These are phyloP conservation scores for Drosophila ambigua DNA, from an alignment of 1,140 invertebrate genomes.

Conservation along the genomic window DNA sequence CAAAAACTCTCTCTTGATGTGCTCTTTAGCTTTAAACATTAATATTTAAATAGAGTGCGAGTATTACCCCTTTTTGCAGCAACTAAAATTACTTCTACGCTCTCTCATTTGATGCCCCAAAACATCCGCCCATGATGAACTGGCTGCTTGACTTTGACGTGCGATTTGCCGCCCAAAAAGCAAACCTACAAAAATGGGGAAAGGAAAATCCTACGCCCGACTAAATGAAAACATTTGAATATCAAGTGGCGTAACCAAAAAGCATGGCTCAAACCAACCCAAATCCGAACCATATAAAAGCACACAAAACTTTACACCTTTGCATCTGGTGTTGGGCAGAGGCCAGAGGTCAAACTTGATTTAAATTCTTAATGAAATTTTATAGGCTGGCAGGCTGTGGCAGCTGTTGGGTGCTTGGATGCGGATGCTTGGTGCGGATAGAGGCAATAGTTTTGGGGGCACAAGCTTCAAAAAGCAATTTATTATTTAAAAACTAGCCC, in stretches of 20 bases:
- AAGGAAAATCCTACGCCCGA: too few relatives aligned
- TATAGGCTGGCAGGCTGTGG: conserved; percentile 29
- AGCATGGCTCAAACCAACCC: conserved; percentile 7
- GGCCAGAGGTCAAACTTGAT: conserved; percentile 52
- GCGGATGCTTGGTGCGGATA: background rate
- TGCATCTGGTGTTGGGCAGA: conserved; percentile 15
- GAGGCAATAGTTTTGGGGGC: conserved; percentile 9
- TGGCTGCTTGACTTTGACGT: background rate
- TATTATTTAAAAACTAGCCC: conserved; percentile 66
- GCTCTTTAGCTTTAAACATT: too few relatives aligned
- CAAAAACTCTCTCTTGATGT: too few relatives aligned
- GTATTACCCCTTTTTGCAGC: too few relatives aligned
- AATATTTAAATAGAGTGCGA: too few relatives aligned
- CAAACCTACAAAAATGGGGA: too few relatives aligned
- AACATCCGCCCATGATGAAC: too few relatives aligned
- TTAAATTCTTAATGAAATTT: conserved; percentile 69
- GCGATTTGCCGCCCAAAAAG: conserved; percentile 4
- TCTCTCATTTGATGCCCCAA: too few relatives aligned
- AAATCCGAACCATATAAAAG: conserved; percentile 16
- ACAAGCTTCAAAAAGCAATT: conserved; percentile 64
- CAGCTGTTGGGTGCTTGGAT: background rate
- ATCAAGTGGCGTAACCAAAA: conserved; percentile 2
- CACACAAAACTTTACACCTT: conserved; percentile 18
- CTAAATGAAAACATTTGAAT: conserved; percentile 9
- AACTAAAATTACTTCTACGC: too few relatives aligned